phyloP scores from a whole-genome alignment of 2,888 invertebrate species.

The Pollenia amentaria region DNA sequence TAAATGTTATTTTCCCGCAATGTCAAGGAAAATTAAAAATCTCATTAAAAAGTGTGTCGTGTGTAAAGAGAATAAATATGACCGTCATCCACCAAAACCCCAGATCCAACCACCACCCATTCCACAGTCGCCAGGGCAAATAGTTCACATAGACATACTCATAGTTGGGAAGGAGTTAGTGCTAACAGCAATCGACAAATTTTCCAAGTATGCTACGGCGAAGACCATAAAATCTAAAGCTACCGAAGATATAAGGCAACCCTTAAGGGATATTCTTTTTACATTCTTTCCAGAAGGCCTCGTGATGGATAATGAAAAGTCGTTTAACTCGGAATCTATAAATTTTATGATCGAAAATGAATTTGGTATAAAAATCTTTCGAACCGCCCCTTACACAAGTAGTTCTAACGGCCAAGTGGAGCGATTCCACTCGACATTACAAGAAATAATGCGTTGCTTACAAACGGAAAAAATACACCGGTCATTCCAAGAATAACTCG shows the following conservation, averaged over 20 bases:
- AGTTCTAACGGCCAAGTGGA: slow-evolving; percentile 6
- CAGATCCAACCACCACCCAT: too few relatives aligned
- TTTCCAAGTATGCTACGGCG: slow-evolving; percentile 21
- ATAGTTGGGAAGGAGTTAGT: too few relatives aligned
- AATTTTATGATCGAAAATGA: slow-evolving; percentile 60
- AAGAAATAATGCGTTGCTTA: not conserved
- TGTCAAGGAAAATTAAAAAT: too few relatives aligned
- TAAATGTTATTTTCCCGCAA: too few relatives aligned
- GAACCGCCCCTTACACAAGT: slow-evolving; percentile 61
- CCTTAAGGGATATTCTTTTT: slow-evolving; percentile 56
- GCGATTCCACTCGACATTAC: slow-evolving; percentile 6
- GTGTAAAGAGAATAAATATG: too few relatives aligned
- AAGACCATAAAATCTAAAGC: slow-evolving; percentile 48
- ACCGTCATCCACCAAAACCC: too few relatives aligned
- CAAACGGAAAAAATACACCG: not conserved
- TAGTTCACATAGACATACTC: too few relatives aligned
- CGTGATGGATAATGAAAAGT: slow-evolving; percentile 67
- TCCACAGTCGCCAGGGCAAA: too few relatives aligned
- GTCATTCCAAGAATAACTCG: too few relatives aligned
- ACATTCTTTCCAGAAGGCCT: slow-evolving; percentile 55
- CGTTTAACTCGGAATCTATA: slow-evolving; percentile 60
- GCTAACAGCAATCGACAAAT: slow-evolving; percentile 13
- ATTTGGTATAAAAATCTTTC: slow-evolving; percentile 46
- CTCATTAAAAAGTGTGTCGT: too few relatives aligned
- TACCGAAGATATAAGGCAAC: slow-evolving; percentile 49